Evolutionary conservation across 2,113 vertebrate species (phyloP).

Genomic region (Pedetes capensis): DNA sequence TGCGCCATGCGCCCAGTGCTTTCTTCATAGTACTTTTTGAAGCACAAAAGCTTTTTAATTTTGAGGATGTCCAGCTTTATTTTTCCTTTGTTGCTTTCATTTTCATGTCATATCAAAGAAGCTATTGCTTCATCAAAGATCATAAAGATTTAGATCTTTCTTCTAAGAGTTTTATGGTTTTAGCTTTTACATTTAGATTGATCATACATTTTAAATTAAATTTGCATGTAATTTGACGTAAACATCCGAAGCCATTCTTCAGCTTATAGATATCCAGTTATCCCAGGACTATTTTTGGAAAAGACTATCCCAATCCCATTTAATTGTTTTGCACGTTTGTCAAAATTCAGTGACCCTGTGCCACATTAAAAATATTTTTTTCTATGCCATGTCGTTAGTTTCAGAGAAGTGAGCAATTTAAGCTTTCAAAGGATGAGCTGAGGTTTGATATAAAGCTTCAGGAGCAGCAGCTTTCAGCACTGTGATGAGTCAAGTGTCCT

Average conservation of each 20-base stretch:
- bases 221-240: not conserved
- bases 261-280: no score
- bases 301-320: not conserved
- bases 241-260: not conserved
- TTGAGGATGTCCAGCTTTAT: not conserved
- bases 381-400: not conserved
- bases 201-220: no score
- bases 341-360: not conserved
- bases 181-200: no score
- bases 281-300: no score
- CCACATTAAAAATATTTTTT: not conserved
- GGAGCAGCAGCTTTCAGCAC: not conserved
- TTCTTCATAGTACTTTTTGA: not conserved
- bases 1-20: no score
- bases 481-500: not conserved
- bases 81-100: not conserved
- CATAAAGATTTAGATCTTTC: not conserved
- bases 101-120: not conserved
- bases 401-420: not conserved
- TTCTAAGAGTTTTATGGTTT: no score
- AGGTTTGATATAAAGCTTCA: not conserved
- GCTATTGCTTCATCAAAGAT: not conserved
- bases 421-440: not conserved
- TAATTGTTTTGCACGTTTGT: not conserved
- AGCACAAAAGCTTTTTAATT: no score